Evolutionary conservation across 2,113 vertebrate species (phyloP), one percentile per base, ranked within the genome.

Genomic region (Saguinus imperator): DNA sequence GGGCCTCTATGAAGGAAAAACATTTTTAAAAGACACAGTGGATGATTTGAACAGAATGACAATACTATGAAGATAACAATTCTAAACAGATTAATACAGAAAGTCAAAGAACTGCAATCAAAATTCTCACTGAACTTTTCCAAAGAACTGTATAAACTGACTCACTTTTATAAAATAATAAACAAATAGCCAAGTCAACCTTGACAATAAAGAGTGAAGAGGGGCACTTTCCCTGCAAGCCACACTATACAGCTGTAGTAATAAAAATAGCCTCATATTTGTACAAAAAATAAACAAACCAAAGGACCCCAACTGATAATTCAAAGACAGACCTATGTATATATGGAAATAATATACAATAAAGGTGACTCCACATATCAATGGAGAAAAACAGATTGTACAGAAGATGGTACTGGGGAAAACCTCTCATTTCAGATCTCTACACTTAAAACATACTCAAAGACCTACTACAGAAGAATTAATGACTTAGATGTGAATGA

Each of bases 151-250:
- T 32, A 75, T 57, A 87, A 43, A 52, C 0, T 75, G 66, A 66
- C 32, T 86, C 18, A 73, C 48, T 94, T 87, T 57, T 87, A 83
- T 35, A 32, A 75, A 94, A 87, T 14, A 91, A 86, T 82, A 94
- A 80, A 94, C 52, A 94, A 57, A 76, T 5, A 84, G 58, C 58
- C 29, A 77, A 79, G 37, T 82, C 25, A 87, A 91, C 4, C 66
- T 23, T 43, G 66, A 89, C 88, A 75, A 40, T 82, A 50, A 89
- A 83, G 27, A 89, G 72, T 61, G 64, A 89, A 84, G 72, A 73
- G 11, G 32, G 32, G 21, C 40, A 43, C 50, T 84, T 89, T 48
- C 37, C 50, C 48, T 43, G 40, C 32, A 58, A 70, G 55, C 14
- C 66, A 83, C 43, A 43, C 43, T 43, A 88, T 5, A 13, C 5